A percentile compares a stretch with the other conserved stretches of the same genome.
phyloP scores from a whole-genome alignment of 2,113 vertebrate species.

The Eolophus roseicapilla region DNA sequence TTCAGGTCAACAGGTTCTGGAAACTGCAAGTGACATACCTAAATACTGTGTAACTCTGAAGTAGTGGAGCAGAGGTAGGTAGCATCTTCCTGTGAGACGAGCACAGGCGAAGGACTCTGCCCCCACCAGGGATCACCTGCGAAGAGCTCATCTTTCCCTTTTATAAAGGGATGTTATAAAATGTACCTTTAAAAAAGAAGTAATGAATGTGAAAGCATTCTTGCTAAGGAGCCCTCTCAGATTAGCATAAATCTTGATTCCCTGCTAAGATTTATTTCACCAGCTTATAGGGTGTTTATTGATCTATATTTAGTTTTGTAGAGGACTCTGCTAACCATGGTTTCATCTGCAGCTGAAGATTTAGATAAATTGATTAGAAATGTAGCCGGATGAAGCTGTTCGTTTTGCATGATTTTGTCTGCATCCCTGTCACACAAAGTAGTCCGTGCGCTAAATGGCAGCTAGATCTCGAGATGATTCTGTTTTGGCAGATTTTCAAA shows the following conservation, averaged over 20 bases:
- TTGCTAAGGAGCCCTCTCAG: not conserved
- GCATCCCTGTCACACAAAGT: conserved; percentile 44
- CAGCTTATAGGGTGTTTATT: conserved; percentile 23
- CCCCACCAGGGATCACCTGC: not conserved
- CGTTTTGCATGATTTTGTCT: conserved; percentile 11
- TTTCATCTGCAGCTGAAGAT: conserved; percentile 20
- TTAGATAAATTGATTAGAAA: conserved; percentile 16
- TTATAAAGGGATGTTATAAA: not conserved
- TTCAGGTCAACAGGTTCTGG: not conserved
- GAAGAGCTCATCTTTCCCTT: not conserved
- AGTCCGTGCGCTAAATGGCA: conserved; percentile 44
- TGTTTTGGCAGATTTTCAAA: conserved; percentile 69
- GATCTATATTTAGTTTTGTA: not conserved
- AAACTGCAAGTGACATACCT: not conserved
- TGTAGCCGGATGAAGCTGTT: conserved; percentile 9
- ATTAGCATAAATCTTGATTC: conserved; percentile 41
- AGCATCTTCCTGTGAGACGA: not conserved
- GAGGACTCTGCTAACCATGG: not conserved
- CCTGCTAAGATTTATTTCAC: not conserved
- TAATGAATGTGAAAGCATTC: conserved; percentile 8
- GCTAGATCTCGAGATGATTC: conserved; percentile 58
- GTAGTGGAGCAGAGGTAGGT: not conserved
- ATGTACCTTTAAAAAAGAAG: conserved; percentile 2
- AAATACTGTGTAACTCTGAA: not conserved
- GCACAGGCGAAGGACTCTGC: not conserved